phyloP scores from a whole-genome alignment of 1,140 invertebrate species.

The Armadillidium nasatum region DNA sequence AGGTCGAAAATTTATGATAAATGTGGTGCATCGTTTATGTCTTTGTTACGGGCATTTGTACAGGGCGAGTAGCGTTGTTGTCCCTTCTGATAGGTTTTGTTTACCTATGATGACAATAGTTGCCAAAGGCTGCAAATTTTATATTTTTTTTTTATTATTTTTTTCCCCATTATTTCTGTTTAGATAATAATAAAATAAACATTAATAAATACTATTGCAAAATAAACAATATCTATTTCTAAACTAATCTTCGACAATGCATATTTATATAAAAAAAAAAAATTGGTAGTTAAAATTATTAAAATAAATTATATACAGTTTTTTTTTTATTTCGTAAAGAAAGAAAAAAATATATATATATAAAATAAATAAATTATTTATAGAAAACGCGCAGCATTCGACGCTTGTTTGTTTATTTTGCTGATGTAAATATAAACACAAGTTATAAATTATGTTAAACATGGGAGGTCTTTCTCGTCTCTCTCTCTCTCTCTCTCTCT shows the following conservation, averaged over 20 bases:
- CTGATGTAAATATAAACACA: background rate
- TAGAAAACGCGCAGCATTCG: background rate
- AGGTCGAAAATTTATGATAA: conserved; percentile 21
- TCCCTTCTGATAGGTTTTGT: conserved; percentile 44
- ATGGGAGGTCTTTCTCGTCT: conserved; percentile 7
- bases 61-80: conserved; percentile 43
- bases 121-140: conserved; percentile 28
- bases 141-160: conserved; percentile 23
- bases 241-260: no score
- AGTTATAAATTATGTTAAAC: conserved; percentile 9
- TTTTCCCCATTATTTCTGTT: background rate
- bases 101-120: conserved; percentile 41
- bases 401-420: background rate
- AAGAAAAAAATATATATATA: background rate
- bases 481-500: conserved; percentile 17
- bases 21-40: conserved; percentile 17
- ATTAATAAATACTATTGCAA: background rate
- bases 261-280: no score
- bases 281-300: no score
- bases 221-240: no score
- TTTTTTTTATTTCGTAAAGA: background rate
- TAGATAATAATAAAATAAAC: background rate
- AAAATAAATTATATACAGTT: no score
- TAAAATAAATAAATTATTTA: background rate
- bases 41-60: conserved; percentile 35